Evolutionary conservation across 2,888 invertebrate genomes (phyloP).

Genomic region (Erannis defoliaria): DNA sequence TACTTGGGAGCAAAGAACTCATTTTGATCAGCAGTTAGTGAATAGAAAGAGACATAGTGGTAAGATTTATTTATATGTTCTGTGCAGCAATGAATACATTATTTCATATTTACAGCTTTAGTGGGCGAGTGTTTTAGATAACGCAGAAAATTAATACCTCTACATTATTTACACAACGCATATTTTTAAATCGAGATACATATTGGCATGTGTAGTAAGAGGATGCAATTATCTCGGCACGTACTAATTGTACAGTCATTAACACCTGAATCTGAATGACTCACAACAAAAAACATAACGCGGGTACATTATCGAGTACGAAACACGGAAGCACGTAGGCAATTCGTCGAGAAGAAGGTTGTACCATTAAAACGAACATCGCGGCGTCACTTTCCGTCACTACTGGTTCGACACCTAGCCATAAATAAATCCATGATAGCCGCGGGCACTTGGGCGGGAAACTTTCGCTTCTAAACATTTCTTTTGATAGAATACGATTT

Average conservation of each 20-base stretch:
- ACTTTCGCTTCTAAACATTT: conserved; percentile 74
- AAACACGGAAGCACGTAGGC: conserved; percentile 61
- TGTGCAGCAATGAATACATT: neutral
- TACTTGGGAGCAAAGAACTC: conserved; percentile 26
- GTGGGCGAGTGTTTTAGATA: neutral
- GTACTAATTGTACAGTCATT: conserved; percentile 33
- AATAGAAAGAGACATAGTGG: neutral
- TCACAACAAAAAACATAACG: conserved; percentile 33
- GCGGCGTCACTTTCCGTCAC: conserved; percentile 55
- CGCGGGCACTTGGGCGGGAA: conserved; percentile 50
- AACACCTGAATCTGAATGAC: conserved; percentile 35
- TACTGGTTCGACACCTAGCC: conserved; percentile 45
- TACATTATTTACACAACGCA: neutral
- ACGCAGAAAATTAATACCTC: conserved; percentile 6
- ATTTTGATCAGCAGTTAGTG: conserved; percentile 8
- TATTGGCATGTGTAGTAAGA: conserved; percentile 22
- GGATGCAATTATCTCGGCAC: conserved; percentile 32
- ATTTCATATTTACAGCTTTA: neutral
- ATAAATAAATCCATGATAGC: conserved; percentile 58
- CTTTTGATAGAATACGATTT: conserved; percentile 64
- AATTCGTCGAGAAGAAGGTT: conserved; percentile 62
- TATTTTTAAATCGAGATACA: conserved; percentile 11
- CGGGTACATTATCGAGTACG: conserved; percentile 45
- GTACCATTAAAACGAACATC: conserved; percentile 52
- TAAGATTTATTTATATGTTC: neutral